These are phyloP conservation scores for Seriola quinqueradiata DNA, from an alignment of 2,113 vertebrate genomes.

Conservation along the genomic window DNA sequence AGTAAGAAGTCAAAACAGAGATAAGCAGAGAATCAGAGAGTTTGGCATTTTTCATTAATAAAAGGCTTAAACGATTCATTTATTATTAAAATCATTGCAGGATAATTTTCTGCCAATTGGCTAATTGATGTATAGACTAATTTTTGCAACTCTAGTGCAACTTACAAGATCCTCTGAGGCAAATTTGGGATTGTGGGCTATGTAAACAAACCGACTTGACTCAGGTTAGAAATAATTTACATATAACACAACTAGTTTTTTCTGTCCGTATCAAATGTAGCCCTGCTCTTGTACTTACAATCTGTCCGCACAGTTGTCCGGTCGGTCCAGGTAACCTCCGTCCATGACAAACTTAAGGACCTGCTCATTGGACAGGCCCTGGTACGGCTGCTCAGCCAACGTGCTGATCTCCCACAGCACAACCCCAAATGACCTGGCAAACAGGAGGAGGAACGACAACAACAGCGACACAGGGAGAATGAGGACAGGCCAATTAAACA, in stretches of 20 bases:
- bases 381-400: conserved; percentile 96
- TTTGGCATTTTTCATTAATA: neutral
- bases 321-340: conserved; percentile 93
- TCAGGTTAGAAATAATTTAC: neutral
- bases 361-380: conserved; percentile 97
- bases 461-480: conserved; percentile 16
- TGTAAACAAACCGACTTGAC: neutral
- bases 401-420: conserved; percentile 98
- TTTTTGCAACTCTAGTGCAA: neutral
- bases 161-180: no score
- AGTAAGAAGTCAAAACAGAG: no score
- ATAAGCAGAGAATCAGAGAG: neutral
- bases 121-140: neutral
- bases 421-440: conserved; percentile 94
- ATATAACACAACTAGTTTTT: neutral
- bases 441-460: conserved; percentile 20
- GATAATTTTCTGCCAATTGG: no score
- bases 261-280: neutral
- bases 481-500: conserved; percentile 53
- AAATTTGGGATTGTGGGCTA: no score
- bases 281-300: conserved; percentile 86
- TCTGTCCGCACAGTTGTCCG: conserved; percentile 93
- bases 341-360: conserved; percentile 99
- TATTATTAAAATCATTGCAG: no score
- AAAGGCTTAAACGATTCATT: neutral